Evolutionary conservation across 2,113 vertebrate genomes (phyloP).

Genomic region (Callorhinus ursinus): DNA sequence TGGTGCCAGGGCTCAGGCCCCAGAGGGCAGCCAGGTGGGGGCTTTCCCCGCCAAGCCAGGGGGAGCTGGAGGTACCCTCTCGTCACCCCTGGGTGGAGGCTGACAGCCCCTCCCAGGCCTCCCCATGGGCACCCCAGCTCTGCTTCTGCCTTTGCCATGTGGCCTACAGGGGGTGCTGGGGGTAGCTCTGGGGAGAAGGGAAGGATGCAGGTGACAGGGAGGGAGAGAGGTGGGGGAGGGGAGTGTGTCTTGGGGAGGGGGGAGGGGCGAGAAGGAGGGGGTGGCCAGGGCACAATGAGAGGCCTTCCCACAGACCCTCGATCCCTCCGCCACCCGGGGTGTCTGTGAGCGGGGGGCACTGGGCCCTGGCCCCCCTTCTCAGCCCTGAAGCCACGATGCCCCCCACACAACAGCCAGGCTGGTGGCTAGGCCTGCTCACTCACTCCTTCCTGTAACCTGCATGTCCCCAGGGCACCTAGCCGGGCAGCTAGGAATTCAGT

Average conservation of each 20-base stretch:
- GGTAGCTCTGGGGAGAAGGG: not conserved
- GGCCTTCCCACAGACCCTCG: not conserved
- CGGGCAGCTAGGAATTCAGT: not conserved
- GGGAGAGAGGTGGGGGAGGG: not conserved
- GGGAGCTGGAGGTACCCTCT: not conserved
- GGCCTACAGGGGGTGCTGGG: not conserved
- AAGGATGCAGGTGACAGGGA: not conserved
- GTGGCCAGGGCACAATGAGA: not conserved
- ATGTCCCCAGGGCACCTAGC: not conserved
- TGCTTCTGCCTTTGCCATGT: too few relatives aligned
- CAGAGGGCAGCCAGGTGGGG: not conserved
- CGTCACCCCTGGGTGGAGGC: not conserved
- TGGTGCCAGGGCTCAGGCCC: not conserved
- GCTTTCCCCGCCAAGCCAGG: not conserved
- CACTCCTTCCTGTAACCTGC: not conserved
- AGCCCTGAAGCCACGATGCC: not conserved
- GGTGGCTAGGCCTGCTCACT: not conserved
- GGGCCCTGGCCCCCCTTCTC: too few relatives aligned
- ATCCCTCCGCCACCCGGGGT: not conserved
- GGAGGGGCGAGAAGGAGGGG: too few relatives aligned
- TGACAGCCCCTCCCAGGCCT: not conserved
- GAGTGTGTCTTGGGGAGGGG: not conserved
- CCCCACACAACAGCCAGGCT: not conserved
- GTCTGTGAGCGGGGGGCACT: not conserved
- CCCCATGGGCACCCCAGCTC: not conserved